Conservation (phyloP, 2,113 vertebrate species). For the Oreochromis spilurus region DNA sequence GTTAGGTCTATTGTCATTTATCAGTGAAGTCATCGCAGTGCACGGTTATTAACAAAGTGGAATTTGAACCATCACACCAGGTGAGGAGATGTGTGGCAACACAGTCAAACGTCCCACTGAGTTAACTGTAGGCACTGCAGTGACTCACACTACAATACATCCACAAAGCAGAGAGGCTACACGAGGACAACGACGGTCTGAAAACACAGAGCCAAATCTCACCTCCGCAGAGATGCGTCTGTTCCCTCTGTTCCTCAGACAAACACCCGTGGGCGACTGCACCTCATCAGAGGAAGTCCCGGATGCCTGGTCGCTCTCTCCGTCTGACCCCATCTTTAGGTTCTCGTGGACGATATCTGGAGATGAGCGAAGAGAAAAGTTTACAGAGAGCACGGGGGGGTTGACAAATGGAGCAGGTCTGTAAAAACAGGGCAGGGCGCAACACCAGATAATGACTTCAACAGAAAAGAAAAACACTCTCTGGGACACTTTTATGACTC, state of each 20-base stretch:
- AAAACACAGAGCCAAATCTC: conserved; percentile 32
- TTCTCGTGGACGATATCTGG: conserved; percentile 96
- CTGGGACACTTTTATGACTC: not conserved
- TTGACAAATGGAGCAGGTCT: not conserved
- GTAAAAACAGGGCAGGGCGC: not conserved
- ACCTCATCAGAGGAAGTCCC: conserved; percentile 94
- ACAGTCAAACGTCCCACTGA: not conserved
- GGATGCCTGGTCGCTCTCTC: conserved; percentile 94
- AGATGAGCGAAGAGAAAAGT: not conserved
- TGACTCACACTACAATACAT: conserved; percentile 4
- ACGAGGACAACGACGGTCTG: not conserved
- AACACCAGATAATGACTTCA: not conserved
- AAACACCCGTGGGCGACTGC: conserved; percentile 90
- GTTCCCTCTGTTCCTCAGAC: conserved; percentile 88
- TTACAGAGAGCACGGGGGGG: not conserved
- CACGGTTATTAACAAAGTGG: not conserved
- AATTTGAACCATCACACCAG: not conserved
- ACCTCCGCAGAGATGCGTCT: conserved; percentile 94
- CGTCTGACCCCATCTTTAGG: conserved; percentile 94
- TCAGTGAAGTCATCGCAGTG: not conserved
- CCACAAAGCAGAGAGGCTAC: not conserved
- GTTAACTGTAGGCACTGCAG: not conserved
- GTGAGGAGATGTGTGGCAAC: not conserved
- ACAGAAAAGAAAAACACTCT: not conserved
- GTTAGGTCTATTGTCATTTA: not conserved